Evolutionary conservation across 2,797 vertebrate genomes (phyloP).

Genomic region (Pseudomugil gertrudae): DNA sequence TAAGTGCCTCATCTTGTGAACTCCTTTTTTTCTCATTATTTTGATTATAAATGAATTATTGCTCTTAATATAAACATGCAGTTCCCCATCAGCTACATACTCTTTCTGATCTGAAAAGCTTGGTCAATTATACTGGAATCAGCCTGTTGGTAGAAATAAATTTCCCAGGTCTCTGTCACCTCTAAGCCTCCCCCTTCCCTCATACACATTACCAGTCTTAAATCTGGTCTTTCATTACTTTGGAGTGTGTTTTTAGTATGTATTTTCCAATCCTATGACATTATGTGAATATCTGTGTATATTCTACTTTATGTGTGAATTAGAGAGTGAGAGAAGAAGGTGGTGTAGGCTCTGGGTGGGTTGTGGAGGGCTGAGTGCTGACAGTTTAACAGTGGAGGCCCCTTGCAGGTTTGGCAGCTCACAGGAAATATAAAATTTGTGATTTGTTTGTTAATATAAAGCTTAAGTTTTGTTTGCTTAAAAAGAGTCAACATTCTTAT

Average conservation of each 20-base stretch:
- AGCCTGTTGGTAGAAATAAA: constrained; percentile 1
- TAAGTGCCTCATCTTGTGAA: not conserved
- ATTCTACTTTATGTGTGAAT: constrained; percentile 21
- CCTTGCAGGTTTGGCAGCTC: constrained; percentile 61
- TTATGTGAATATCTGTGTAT: constrained; percentile 33
- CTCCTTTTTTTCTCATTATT: not conserved
- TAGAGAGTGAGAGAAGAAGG: constrained; percentile 34
- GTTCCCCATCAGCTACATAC: constrained; percentile 4
- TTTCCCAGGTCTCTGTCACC: constrained; percentile 17
- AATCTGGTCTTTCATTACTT: not conserved
- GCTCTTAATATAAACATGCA: constrained; percentile 42
- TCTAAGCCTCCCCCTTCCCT: constrained; percentile 7
- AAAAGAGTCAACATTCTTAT: constrained; percentile 45
- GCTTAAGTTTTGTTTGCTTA: constrained; percentile 63
- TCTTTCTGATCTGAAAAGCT: constrained; percentile 47
- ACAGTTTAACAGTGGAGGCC: constrained; percentile 74
- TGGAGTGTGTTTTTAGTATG: not conserved
- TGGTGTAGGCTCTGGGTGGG: constrained; percentile 37
- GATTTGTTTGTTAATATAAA: constrained; percentile 70
- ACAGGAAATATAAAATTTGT: constrained; percentile 69
- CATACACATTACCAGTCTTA: not conserved
- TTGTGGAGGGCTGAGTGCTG: constrained; percentile 62
- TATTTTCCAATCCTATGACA: not conserved
- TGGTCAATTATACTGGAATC: not conserved
- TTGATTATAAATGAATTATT: not conserved